Base-by-base conservation (phyloP, 2,113 vertebrate genomes). In the Barnardius zonarius region DNA sequence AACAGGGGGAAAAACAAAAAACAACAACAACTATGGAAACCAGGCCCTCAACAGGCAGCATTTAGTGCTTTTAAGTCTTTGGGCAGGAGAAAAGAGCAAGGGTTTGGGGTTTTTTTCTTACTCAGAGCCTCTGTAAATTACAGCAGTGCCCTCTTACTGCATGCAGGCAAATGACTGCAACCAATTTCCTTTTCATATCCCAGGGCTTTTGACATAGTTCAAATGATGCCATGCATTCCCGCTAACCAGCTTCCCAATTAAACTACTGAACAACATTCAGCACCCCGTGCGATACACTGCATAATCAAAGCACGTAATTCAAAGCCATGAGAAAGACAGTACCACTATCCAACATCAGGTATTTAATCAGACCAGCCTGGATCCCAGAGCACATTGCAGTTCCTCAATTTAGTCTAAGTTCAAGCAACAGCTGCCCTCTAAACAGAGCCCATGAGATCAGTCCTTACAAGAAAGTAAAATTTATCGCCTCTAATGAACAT, bases 371-470 rank as follows among this genome's bases (percentile, higher is more conserved):
- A 76, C 14, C 88, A 74, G 67, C 27, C 61, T n/a, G 22, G 39
- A 77, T 54, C 43, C 55, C 68, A 63, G 63, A 63, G 24, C 33
- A 67, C 33, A 25, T 0, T n/a, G 55, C 51, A 83, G 22, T 25
- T 83, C 22, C 76, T 17, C 27, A 51, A 3, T 61, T 55, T 78
- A 48, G 54, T 30, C 43, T 9, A 39, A 86, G 68, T 51, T 85
- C 24, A 94, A 84, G 48, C 61, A 90, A 72, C 15, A 84, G 61
- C 39, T 90, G 55, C 16, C 23, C 27, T 83, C 78, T 88, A 46
- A 94, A 66, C 54, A 91, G n/a, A 80, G 54, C 54, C 30, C 59
- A 52, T 43, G 62, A 92, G 55, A 92, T 82, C 51, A 78, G 43
- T 46, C 28, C 13, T 44, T 46, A 83, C 44, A 92, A 62, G 41